phyloP scores from a whole-genome alignment of 2,888 invertebrate genomes.

The Microctonus aethiopoides region DNA sequence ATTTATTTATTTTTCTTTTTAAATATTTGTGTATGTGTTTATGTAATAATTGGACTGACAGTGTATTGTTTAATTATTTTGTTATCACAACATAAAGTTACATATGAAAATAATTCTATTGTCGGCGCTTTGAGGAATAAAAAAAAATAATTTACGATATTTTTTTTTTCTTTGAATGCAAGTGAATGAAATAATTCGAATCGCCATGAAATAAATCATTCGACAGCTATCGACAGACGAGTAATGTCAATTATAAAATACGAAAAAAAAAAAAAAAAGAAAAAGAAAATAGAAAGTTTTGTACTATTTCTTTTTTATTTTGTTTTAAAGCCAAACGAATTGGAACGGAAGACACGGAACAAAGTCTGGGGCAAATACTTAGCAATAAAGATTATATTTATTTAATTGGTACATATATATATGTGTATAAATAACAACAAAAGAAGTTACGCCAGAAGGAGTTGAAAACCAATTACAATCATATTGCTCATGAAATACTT shows the following conservation, averaged over 20 bases:
- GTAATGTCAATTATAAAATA: background rate
- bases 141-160: background rate
- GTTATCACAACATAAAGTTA: background rate
- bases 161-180: background rate
- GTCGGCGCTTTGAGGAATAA: background rate
- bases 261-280: background rate
- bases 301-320: constrained; percentile 25
- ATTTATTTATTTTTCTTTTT: background rate
- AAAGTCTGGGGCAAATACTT: background rate
- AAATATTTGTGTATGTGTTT: background rate
- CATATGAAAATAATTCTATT: background rate
- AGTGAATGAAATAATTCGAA: background rate
- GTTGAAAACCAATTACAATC: constrained; percentile 33
- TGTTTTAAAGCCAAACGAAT: constrained; percentile 41
- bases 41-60: background rate
- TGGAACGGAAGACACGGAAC: constrained; percentile 36
- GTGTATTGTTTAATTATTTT: background rate
- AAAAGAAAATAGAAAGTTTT: background rate
- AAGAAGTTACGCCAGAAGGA: constrained; percentile 38
- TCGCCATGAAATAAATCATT: background rate
- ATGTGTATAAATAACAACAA: constrained; percentile 30
- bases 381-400: constrained; percentile 23
- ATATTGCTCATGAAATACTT: constrained; percentile 32
- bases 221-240: background rate
- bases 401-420: constrained; percentile 36